Evolutionary conservation across 2,113 vertebrate species (phyloP), one percentile per base, ranked within the genome.

Genomic region (Platysteira castanea): DNA sequence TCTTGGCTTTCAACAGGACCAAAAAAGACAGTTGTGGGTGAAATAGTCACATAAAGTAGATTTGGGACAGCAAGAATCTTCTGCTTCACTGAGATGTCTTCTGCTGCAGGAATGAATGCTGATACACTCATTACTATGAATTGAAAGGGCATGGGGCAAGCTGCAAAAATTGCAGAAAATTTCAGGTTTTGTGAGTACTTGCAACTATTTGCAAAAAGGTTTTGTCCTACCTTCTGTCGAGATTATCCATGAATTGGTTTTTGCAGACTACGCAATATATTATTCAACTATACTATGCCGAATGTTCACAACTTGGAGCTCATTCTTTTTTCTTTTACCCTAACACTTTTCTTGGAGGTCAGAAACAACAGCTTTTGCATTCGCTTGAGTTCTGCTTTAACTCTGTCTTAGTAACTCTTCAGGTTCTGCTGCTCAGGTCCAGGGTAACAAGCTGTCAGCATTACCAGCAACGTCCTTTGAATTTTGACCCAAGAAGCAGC

Each of bases 351-450:
- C 33, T 67, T 44, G 49, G 35, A 47, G 41, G 28, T 49, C 44
- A 68, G 27, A 60, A 84, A 67, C 7, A 61, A 35, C 19, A 89
- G 47, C 37, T 90, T 75, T 35, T 59, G 53, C n/a, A 53, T 78
- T 89, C 93, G 65, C 37, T n/a, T 12, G 6, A 91, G 52, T 47
- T 86, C 41, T 69, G 11, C 33, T 90, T 73, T 47, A 92, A 77
- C 33, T 49, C 31, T 28, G 8, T 18, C 3, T 13, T 47, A 91
- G 28, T 74, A 88, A 93, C 50, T 28, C 76, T 90, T 21, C 73
- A 98, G 97, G 96, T 56, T 96, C 81, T 82, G 30, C 41, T 61
- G 67, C 65, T 52, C 63, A 26, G 52, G 57, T 35, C 69, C 70
- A 24, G 33, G 73, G 60, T 22, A 88, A 87, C n/a, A 76, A 78